Base-by-base conservation (phyloP, 1,140 invertebrate genomes). In the Drosophila nannoptera region DNA sequence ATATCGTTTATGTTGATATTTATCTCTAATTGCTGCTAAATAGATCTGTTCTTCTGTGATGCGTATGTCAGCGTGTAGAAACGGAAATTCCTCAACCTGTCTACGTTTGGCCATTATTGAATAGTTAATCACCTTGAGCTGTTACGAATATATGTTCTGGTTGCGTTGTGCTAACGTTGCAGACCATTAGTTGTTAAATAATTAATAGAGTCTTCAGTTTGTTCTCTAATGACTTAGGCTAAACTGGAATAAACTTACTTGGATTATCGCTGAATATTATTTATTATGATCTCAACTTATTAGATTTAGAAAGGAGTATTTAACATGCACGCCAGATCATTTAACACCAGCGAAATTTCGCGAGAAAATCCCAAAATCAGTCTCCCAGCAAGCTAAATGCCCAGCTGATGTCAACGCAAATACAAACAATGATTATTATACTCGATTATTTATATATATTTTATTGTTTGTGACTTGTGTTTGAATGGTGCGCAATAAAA, bases 361-460 rank as follows among this genome's bases (percentile, higher is more conserved):
- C 40, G 31, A 45, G 64, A 58, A 77, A 52, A 55, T 46, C 65
- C 56, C 53, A n/a, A 38, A 49, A 45, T 35, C 2, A 33, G 40
- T 11, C n/a, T 55, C 33, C 42, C 40, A 60, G 60, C 52, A 9
- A 48, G 66, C 52, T 11, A 62, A 49, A 32, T 64, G 52, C 52
- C 55, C 16, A 16, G 78, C 68, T 78, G 76, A 83, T 83, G 76
- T 76, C 78, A 83, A 77, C 62, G 46, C 62, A 83, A 80, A 83
- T 64, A 86, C 58, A 40, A 6, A 43, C 68, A 35, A 55, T 52
- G n/a, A 31, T 32, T 49, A 43, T 7, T 43, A 12, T 43, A 32
- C n/a, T 7, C 7, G 29, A 56, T 56, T 12, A 43, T 56, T 11
- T 56, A 16, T 58, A 11, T 31, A 53, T 64, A 48, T 58, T 22